A percentile compares a stretch with the other conserved stretches of the same genome.
Evolutionary conservation across 2,113 vertebrate species (phyloP).

Genomic region (Acanthochromis polyacanthus): DNA sequence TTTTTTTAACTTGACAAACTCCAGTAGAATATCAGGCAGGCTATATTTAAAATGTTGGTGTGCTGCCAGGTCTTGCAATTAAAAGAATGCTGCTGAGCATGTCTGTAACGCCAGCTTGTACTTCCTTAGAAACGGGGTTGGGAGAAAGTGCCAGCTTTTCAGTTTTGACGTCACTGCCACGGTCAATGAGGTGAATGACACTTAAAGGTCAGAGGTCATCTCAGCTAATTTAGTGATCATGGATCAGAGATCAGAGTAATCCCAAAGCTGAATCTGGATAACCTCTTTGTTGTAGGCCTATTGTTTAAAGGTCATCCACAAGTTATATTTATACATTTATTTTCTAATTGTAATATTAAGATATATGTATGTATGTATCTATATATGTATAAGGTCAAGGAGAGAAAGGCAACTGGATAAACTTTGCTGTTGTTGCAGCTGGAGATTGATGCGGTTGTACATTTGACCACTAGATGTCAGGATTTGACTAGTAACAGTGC

Average conservation of each 20-base stretch:
- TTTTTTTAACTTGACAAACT: not conserved
- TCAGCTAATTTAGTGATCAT: slow-evolving; percentile 53
- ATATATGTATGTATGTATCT: not conserved
- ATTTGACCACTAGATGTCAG: slow-evolving; percentile 93
- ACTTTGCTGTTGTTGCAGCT: not conserved
- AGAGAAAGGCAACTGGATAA: not conserved
- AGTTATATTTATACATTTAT: fast-evolving
- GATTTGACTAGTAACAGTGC: slow-evolving; percentile 80
- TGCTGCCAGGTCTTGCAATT: slow-evolving; percentile 3
- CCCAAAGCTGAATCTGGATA: slow-evolving; percentile 34
- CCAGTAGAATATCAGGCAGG: not conserved
- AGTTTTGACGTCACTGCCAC: slow-evolving; percentile 49
- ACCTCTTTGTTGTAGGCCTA: not conserved
- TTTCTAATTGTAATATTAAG: not conserved
- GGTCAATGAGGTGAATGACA: slow-evolving; percentile 59
- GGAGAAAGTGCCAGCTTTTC: slow-evolving; percentile 12
- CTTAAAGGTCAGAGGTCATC: slow-evolving; percentile 75
- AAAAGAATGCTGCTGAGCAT: not conserved
- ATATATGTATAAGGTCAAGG: not conserved
- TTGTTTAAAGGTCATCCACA: not conserved
- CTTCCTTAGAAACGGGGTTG: not conserved
- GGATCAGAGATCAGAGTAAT: slow-evolving; percentile 44
- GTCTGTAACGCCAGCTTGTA: not conserved
- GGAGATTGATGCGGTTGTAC: slow-evolving; percentile 39
- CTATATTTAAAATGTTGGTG: not conserved